These are phyloP conservation scores for Bos indicus DNA, from an alignment of 2,113 vertebrate genomes.

Conservation along the genomic window DNA sequence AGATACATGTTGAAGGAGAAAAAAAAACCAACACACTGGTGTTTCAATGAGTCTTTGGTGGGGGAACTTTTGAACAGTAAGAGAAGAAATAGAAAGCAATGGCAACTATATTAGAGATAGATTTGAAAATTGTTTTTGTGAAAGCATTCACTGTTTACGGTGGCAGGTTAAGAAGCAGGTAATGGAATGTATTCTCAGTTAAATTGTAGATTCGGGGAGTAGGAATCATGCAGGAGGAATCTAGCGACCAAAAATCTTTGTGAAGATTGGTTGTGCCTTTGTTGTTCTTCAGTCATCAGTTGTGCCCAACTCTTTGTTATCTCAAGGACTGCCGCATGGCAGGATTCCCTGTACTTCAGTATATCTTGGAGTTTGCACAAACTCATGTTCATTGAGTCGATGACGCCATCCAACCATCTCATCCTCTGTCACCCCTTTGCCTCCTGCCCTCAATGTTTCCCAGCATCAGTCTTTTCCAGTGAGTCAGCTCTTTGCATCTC, in stretches of 20 bases:
- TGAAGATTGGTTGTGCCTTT: background rate
- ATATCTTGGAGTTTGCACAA: background rate
- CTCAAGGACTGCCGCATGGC: background rate
- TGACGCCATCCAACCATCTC: background rate
- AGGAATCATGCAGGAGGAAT: background rate
- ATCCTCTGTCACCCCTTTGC: background rate
- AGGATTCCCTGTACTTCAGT: background rate
- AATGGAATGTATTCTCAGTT: background rate
- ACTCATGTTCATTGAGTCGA: background rate
- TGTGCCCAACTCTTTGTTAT: background rate
- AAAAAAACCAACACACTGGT: background rate
- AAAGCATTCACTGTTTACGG: background rate
- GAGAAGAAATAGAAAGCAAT: background rate
- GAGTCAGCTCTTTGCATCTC: background rate
- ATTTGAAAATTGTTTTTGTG: background rate
- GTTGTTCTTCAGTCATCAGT: background rate
- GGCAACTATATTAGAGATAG: background rate
- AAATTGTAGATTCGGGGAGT: background rate
- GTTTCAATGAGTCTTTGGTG: background rate
- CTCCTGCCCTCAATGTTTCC: background rate
- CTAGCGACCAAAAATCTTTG: background rate
- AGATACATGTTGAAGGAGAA: background rate
- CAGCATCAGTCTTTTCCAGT: background rate
- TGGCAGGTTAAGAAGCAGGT: background rate
- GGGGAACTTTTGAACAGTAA: background rate